A percentile compares a stretch with the other conserved stretches of the same genome.
Evolutionary conservation across 2,888 invertebrate genomes (phyloP).

Genomic region (Microctonus hyperodae): DNA sequence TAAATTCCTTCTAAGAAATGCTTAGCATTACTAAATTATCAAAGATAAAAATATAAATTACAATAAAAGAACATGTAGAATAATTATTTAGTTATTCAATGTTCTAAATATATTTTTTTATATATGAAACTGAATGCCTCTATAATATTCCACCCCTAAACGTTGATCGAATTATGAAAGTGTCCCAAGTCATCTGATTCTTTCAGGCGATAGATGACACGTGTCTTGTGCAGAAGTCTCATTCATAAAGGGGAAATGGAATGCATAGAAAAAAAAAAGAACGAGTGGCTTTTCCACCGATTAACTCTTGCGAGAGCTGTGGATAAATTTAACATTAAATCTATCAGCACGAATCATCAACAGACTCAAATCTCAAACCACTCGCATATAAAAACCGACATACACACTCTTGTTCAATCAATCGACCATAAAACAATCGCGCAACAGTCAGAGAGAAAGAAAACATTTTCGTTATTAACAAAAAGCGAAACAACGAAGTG

Average conservation of each 20-base stretch:
- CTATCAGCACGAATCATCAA: slow-evolving; percentile 28
- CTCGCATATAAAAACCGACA: not conserved
- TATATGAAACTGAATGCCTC: slow-evolving; percentile 7
- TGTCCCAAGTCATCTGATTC: slow-evolving; percentile 36
- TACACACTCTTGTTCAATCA: not conserved
- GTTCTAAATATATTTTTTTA: not conserved
- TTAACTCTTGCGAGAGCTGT: slow-evolving; percentile 17
- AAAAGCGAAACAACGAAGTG: not conserved
- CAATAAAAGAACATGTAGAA: too few species aligned
- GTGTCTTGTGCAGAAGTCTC: slow-evolving; percentile 35
- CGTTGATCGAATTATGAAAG: slow-evolving; percentile 39
- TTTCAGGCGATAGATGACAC: slow-evolving; percentile 35
- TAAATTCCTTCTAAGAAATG: too few species aligned
- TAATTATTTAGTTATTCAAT: not conserved
- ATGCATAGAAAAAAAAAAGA: slow-evolving; percentile 25
- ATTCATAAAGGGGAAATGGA: slow-evolving; percentile 26
- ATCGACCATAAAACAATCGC: not conserved
- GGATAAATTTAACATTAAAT: slow-evolving; percentile 3
- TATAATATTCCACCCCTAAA: slow-evolving; percentile 22
- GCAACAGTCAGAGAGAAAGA: not conserved
- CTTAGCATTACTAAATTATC: too few species aligned
- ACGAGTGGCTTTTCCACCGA: slow-evolving; percentile 14
- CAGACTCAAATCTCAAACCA: slow-evolving; percentile 19
- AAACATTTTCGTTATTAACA: not conserved
- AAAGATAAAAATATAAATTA: too few species aligned